Conservation (phyloP, 1,140 invertebrate genomes). For the Antheraea pernyi region DNA sequence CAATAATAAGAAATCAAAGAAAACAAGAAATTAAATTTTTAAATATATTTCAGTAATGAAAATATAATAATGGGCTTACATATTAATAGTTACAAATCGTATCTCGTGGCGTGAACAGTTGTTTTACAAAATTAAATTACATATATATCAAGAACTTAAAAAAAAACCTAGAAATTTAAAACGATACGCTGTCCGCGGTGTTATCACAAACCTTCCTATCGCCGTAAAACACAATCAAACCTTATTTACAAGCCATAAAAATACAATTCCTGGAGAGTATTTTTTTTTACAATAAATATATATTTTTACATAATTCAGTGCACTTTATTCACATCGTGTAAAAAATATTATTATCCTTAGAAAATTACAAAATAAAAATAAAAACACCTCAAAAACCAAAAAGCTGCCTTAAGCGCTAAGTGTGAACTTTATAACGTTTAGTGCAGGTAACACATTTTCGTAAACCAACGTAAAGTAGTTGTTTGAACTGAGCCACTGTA, state of each 20-base stretch:
- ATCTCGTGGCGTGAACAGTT: constrained; percentile 33
- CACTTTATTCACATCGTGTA: constrained; percentile 61
- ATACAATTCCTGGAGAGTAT: constrained; percentile 58
- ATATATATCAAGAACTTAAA: constrained; percentile 7
- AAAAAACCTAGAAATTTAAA: not conserved
- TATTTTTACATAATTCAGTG: constrained; percentile 60
- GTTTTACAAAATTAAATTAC: not conserved
- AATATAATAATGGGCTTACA: constrained; percentile 79
- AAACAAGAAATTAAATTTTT: constrained; percentile 40
- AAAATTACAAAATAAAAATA: constrained; percentile 42
- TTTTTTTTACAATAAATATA: constrained; percentile 19
- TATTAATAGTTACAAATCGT: constrained; percentile 75
- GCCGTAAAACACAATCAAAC: constrained; percentile 21
- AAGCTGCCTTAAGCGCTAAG: constrained; percentile 47
- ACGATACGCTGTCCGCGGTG: not conserved
- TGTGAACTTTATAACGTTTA: constrained; percentile 57
- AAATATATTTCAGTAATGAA: constrained; percentile 79
- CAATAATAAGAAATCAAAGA: not conserved
- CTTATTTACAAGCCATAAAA: constrained; percentile 60
- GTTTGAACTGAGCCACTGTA: not conserved
- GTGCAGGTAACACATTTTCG: constrained; percentile 42
- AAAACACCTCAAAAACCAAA: constrained; percentile 36
- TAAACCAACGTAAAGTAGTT: not conserved
- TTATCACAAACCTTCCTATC: not conserved
- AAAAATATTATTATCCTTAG: constrained; percentile 19